Conservation (phyloP, 2,797 vertebrate species). For the Cryptoblepharus egeriae region DNA sequence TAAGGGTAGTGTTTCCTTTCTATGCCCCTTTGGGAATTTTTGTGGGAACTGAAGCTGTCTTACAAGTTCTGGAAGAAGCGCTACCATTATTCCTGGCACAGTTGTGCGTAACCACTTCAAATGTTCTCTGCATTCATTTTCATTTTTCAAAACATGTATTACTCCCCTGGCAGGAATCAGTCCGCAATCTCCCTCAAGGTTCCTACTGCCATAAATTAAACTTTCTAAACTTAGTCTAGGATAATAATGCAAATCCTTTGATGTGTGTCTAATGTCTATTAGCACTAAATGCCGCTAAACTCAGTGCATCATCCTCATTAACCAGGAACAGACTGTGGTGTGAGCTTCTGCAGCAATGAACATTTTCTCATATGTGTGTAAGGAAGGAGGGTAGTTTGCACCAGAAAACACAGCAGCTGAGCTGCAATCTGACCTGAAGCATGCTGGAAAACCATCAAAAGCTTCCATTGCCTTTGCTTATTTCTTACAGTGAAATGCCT, state of each 20-base stretch:
- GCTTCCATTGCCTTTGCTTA: too few relatives aligned
- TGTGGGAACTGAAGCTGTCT: conserved; percentile 17
- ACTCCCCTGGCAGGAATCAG: conserved; percentile 16
- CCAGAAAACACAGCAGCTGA: neutral
- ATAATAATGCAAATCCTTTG: neutral
- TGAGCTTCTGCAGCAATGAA: neutral
- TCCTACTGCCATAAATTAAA: conserved; percentile 33
- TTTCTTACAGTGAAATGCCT: too few relatives aligned
- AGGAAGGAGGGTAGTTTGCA: neutral
- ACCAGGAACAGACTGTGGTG: conserved; percentile 2
- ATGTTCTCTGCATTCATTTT: conserved; percentile 35
- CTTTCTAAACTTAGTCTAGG: conserved; percentile 18
- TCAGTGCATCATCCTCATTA: neutral
- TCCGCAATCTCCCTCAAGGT: neutral
- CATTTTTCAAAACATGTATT: conserved; percentile 37
- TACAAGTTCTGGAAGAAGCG: conserved; percentile 23
- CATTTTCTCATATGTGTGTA: neutral
- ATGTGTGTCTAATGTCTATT: conserved; percentile 26
- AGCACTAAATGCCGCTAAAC: neutral
- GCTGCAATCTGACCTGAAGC: neutral
- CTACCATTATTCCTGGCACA: conserved; percentile 29
- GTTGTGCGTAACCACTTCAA: conserved; percentile 29
- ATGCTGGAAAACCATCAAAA: neutral
- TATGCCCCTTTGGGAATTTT: neutral
- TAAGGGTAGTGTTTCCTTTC: neutral